phyloP scores from a whole-genome alignment of 2,113 vertebrate genomes.

The Bufo bufo region DNA sequence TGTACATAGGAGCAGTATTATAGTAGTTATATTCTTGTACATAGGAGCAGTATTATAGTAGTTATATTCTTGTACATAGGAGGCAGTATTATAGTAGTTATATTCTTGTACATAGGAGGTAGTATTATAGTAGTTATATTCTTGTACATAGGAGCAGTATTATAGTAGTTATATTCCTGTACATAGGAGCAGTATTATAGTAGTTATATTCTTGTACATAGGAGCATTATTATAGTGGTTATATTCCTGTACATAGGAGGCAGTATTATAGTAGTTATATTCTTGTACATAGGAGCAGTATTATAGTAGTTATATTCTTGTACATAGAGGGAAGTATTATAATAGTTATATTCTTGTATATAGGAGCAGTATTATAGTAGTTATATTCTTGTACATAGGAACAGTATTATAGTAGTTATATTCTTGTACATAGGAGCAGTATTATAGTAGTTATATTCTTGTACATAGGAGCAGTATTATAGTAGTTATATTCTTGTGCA shows the following conservation, averaged over 20 bases:
- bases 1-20: background rate
- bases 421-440: background rate
- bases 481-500: slow-evolving; percentile 1
- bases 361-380: background rate
- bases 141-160: background rate
- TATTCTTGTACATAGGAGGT: background rate
- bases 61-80: background rate
- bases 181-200: background rate
- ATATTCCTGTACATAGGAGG: background rate
- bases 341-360: too few relatives aligned
- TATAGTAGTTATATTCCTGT: background rate
- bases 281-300: background rate
- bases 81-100: background rate
- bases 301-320: background rate
- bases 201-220: background rate
- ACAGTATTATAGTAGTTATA: background rate
- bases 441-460: slow-evolving; percentile 2
- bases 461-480: slow-evolving; percentile 1
- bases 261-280: slow-evolving; percentile 22
- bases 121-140: slow-evolving; percentile 3
- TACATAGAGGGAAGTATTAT: background rate
- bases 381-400: background rate
- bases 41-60: background rate
- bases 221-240: background rate
- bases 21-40: background rate